phyloP scores from a whole-genome alignment of 2,888 invertebrate genomes.

The Mimas tiliae region DNA sequence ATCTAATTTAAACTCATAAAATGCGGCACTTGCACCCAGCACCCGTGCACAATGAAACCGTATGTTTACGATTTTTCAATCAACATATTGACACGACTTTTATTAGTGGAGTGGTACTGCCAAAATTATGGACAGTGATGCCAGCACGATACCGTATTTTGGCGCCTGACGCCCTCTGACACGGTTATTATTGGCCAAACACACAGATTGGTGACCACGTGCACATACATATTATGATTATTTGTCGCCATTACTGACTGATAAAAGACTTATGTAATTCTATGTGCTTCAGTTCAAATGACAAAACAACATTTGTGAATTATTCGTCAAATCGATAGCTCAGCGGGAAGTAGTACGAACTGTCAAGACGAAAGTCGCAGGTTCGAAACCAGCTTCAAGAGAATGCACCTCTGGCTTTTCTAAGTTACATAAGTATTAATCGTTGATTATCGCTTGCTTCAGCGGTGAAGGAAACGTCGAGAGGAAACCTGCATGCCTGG shows the following conservation, averaged over 20 bases:
- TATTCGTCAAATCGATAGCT: too few species aligned
- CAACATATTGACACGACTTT: conserved; percentile 32
- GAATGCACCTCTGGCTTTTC: too few species aligned
- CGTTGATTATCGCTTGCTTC: too few species aligned
- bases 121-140: conserved; percentile 41
- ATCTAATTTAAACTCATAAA: conserved; percentile 5
- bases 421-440: too few species aligned
- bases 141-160: conserved; percentile 43
- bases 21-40: not conserved
- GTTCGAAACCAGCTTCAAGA: too few species aligned
- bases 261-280: not conserved
- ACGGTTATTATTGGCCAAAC: conserved; percentile 24
- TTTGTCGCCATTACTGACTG: not conserved
- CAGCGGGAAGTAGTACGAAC: too few species aligned
- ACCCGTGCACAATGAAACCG: not conserved
- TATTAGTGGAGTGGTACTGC: conserved; percentile 47
- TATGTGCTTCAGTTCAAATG: not conserved
- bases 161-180: conserved; percentile 41
- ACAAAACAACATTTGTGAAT: too few species aligned
- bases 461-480: too few species aligned
- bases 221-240: not conserved
- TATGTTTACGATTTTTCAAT: conserved; percentile 29
- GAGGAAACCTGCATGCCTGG: too few species aligned
- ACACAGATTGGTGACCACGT: conserved; percentile 5
- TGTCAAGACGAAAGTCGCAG: too few species aligned